Conservation (phyloP, 1,140 invertebrate genomes). For the Hestina assimilis region DNA sequence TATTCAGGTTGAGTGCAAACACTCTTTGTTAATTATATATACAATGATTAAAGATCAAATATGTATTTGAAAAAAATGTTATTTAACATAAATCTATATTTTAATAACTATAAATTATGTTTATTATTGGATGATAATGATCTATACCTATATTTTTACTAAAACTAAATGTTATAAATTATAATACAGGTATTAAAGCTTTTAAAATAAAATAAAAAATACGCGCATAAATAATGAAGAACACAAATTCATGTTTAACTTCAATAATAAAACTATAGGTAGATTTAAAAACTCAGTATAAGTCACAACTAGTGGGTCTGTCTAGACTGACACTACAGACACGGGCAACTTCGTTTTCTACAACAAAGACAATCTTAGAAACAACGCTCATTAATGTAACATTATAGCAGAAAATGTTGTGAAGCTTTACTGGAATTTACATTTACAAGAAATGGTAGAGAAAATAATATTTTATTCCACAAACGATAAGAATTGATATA, state of each 20-base stretch:
- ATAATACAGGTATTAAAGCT: too few relatives aligned
- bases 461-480: background rate
- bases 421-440: background rate
- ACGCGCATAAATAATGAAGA: too few relatives aligned
- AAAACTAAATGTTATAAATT: too few relatives aligned
- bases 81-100: too few relatives aligned
- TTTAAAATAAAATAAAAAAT: too few relatives aligned
- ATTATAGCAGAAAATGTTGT: constrained; percentile 8
- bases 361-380: constrained; percentile 39
- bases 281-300: constrained; percentile 5
- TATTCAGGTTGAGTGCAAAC: background rate
- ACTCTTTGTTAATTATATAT: background rate
- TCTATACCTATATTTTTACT: too few relatives aligned
- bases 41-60: too few relatives aligned
- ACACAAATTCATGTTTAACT: too few relatives aligned
- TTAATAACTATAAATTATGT: too few relatives aligned
- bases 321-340: constrained; percentile 48
- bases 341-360: constrained; percentile 33
- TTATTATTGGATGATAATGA: too few relatives aligned
- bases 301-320: constrained; percentile 28
- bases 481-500: background rate
- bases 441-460: background rate
- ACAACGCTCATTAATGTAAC: constrained; percentile 37
- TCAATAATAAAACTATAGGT: too few relatives aligned
- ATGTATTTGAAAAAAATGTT: too few relatives aligned